phyloP scores from a whole-genome alignment of 2,888 invertebrate species.

The Tachina fera region DNA sequence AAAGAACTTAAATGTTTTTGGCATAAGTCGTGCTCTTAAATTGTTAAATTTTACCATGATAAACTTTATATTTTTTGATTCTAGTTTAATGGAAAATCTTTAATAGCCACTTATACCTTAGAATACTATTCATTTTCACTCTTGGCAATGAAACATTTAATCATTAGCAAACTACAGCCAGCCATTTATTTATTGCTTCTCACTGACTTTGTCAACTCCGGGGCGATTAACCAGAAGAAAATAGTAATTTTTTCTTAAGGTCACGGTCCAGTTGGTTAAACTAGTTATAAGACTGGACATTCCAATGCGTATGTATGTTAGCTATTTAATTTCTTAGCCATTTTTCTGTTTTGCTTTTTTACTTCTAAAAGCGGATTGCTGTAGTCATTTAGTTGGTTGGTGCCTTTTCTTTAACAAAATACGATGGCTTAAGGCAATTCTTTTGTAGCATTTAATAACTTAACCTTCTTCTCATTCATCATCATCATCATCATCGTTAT shows the following conservation, averaged over 20 bases:
- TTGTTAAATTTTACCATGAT: background rate
- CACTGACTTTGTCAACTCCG: background rate
- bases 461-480: background rate
- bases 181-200: background rate
- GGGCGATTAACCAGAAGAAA: background rate
- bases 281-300: background rate
- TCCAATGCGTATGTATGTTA: background rate
- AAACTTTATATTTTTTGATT: background rate
- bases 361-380: background rate
- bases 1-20: too few species aligned
- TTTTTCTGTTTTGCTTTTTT: background rate
- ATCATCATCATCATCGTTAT: constrained; percentile 1
- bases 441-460: background rate
- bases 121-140: background rate
- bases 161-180: too few species aligned
- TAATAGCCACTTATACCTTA: background rate
- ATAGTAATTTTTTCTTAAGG: background rate
- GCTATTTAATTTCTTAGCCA: background rate
- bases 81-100: too few species aligned
- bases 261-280: background rate
- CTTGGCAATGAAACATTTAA: background rate
- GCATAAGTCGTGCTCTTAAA: too few species aligned
- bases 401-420: background rate
- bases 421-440: constrained; percentile 2
- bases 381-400: background rate